These are phyloP conservation scores for Oncorhynchus keta DNA, from an alignment of 2,113 vertebrate genomes.

Conservation along the genomic window DNA sequence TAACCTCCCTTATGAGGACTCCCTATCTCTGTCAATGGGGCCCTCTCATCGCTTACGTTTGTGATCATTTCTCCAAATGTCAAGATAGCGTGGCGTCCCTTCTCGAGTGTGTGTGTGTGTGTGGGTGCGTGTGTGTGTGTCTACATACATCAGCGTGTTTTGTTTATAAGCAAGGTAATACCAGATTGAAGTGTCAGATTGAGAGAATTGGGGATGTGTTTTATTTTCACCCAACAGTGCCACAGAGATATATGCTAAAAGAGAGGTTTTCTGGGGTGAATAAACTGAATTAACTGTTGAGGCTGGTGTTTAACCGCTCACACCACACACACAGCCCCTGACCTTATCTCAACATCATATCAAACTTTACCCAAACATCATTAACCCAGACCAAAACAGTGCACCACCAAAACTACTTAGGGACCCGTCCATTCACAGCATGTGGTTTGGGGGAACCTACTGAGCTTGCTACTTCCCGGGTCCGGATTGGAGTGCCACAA, in stretches of 20 bases:
- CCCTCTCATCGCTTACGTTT: constrained; percentile 46
- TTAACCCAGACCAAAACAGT: constrained; percentile 19
- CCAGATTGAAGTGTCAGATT: constrained; percentile 28
- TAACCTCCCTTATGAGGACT: not conserved
- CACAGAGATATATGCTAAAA: too few relatives aligned
- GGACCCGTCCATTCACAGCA: constrained; percentile 41
- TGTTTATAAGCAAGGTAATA: constrained; percentile 59
- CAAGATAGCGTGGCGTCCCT: constrained; percentile 49
- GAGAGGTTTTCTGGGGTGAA: too few relatives aligned
- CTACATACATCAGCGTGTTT: constrained; percentile 56
- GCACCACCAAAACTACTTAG: constrained; percentile 41
- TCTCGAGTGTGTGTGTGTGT: constrained; percentile 12
- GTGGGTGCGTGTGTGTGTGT: constrained; percentile 31
- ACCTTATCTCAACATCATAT: constrained; percentile 30
- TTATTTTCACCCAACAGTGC: constrained; percentile 46
- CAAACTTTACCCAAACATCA: not conserved
- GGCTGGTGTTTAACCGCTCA: too few relatives aligned
- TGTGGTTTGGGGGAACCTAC: constrained; percentile 17
- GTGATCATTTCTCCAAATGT: constrained; percentile 57
- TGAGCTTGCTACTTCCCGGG: constrained; percentile 22
- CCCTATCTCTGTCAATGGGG: constrained; percentile 40
- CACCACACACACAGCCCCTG: constrained; percentile 8
- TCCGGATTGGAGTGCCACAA: constrained; percentile 43
- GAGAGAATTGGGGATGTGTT: constrained; percentile 29
- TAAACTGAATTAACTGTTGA: too few relatives aligned